Percentiles rank a stretch among this genome's conserved stretches.
Conservation (phyloP, 2,888 invertebrate genomes). For the Epistrophe eligans region DNA sequence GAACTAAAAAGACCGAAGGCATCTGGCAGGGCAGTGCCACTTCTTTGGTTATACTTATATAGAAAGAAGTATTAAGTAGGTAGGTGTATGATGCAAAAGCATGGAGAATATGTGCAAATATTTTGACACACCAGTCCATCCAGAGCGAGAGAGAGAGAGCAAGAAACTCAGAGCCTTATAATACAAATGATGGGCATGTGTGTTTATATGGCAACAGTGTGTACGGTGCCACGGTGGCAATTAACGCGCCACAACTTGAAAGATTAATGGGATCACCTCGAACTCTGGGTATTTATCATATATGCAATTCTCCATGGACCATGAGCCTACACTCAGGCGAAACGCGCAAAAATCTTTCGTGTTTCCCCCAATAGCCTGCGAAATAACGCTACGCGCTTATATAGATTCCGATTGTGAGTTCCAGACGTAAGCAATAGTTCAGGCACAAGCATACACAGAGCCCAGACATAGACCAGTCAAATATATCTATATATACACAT, state of each 20-base stretch:
- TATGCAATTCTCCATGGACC: constrained; percentile 71
- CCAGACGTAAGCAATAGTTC: constrained; percentile 44
- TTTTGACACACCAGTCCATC: constrained; percentile 68
- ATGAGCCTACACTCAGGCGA: constrained; percentile 71
- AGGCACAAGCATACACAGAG: constrained; percentile 13
- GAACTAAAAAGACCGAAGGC: constrained; percentile 36
- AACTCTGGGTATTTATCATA: constrained; percentile 75
- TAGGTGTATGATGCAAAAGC: not conserved
- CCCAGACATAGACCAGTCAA: constrained; percentile 58
- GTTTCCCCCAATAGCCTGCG: not conserved
- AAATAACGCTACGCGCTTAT: constrained; percentile 11
- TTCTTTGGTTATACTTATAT: not conserved
- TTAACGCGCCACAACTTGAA: constrained; percentile 76
- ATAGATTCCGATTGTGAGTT: constrained; percentile 45
- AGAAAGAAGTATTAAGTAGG: too few species aligned
- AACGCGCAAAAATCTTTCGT: constrained; percentile 57
- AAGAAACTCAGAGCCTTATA: constrained; percentile 14
- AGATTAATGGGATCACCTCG: constrained; percentile 76
- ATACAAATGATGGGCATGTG: constrained; percentile 37
- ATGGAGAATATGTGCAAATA: constrained; percentile 72
- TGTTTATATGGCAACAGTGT: constrained; percentile 57
- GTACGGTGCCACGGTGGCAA: constrained; percentile 75
- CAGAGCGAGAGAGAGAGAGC: constrained; percentile 1
- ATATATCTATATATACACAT: not conserved
- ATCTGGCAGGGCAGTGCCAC: constrained; percentile 21